Conservation (phyloP, 1,140 invertebrate genomes). For the Linepithema humile region DNA sequence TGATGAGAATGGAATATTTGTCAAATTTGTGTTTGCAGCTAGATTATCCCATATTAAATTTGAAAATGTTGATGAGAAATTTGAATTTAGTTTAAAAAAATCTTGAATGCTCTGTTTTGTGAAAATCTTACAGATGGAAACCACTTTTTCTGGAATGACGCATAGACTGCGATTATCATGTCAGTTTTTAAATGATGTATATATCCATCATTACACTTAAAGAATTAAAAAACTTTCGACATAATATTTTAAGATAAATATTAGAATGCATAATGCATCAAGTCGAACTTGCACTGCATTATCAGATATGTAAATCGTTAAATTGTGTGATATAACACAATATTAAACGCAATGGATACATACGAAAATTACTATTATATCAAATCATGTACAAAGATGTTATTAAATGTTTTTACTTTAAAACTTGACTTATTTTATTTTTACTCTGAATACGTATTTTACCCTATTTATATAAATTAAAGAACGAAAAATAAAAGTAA, state of each 20-base stretch:
- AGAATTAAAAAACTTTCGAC: background rate
- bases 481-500: background rate
- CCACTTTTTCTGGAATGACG: no score
- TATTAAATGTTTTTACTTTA: conserved; percentile 19
- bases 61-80: no score
- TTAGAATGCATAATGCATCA: background rate
- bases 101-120: no score
- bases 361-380: conserved; percentile 4
- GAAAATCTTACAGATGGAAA: no score
- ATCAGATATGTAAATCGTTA: conserved; percentile 8
- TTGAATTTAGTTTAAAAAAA: no score
- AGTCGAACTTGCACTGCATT: background rate
- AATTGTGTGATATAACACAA: conserved; percentile 12
- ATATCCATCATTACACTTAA: no score
- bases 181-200: no score
- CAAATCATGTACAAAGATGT: background rate
- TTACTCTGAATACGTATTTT: background rate
- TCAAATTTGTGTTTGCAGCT: no score
- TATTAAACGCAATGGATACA: no score
- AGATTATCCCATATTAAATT: no score
- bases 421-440: background rate
- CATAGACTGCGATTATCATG: no score
- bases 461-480: conserved; percentile 18
- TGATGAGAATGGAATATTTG: no score
- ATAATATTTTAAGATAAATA: background rate